A percentile compares a stretch with the other conserved stretches of the same genome.
These are phyloP conservation scores for Andricus quercusramuli DNA, from an alignment of 2,888 invertebrate species.

Conservation along the genomic window DNA sequence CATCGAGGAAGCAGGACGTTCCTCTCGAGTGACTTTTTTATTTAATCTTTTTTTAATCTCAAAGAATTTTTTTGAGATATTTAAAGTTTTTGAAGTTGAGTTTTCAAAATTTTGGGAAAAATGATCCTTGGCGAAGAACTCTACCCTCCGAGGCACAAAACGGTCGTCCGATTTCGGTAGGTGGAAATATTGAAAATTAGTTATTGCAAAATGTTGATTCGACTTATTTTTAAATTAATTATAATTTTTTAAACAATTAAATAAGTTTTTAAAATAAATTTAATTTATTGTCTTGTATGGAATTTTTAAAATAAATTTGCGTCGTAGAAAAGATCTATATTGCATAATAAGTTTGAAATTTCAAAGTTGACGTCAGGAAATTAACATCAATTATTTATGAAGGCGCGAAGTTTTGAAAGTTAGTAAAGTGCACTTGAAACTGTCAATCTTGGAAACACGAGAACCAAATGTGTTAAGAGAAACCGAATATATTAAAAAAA, in stretches of 20 bases:
- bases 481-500: neutral
- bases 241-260: too few relatives aligned
- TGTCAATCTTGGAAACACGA: constrained; percentile 18
- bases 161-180: constrained; percentile 71
- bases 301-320: neutral
- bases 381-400: constrained; percentile 16
- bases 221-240: too few relatives aligned
- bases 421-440: constrained; percentile 34
- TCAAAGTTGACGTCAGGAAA: constrained; percentile 33
- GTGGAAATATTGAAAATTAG: constrained; percentile 47
- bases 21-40: constrained; percentile 23
- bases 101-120: constrained; percentile 17
- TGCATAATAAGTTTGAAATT: constrained; percentile 29
- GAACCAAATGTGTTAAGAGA: neutral
- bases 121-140: constrained; percentile 68
- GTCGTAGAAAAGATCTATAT: neutral
- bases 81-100: neutral
- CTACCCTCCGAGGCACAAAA: constrained; percentile 72
- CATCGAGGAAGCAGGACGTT: constrained; percentile 52
- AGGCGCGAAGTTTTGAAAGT: constrained; percentile 26
- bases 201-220: neutral
- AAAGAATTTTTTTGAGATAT: neutral
- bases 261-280: too few relatives aligned
- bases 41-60: neutral
- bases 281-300: neutral